Evolutionary conservation across 2,113 vertebrate species (phyloP).

Genomic region (Amia ocellicauda): DNA sequence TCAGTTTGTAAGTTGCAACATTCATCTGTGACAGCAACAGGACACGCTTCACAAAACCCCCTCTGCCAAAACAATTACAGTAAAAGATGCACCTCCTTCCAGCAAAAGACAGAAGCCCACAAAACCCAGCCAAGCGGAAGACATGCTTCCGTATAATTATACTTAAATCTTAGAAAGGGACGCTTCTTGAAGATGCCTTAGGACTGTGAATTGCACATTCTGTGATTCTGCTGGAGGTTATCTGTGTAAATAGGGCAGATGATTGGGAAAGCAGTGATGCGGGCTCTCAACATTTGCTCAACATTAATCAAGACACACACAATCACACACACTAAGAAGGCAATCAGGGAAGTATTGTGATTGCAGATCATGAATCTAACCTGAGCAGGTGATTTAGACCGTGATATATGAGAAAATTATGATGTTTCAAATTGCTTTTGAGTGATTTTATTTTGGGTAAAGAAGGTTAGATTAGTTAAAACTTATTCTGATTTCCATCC

Average conservation of each 20-base stretch:
- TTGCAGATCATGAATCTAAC: neutral
- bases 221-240: conserved; percentile 15
- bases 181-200: conserved; percentile 4
- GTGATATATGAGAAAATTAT: neutral
- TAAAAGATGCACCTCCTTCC: conserved; percentile 3
- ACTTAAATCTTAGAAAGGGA: conserved; percentile 21
- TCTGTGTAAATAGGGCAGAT: conserved; percentile 17
- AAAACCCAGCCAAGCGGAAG: conserved; percentile 13
- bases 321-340: neutral
- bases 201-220: conserved; percentile 28
- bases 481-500: no score
- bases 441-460: no score
- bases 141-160: conserved; percentile 25
- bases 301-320: conserved; percentile 20
- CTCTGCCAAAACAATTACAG: conserved; percentile 12
- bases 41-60: neutral
- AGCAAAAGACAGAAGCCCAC: conserved; percentile 16
- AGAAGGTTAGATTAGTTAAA: no score
- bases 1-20: neutral
- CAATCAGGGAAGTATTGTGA: neutral
- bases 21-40: neutral
- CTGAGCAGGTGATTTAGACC: neutral
- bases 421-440: no score
- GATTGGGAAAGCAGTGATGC: conserved; percentile 35
- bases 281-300: conserved; percentile 26